Evolutionary conservation across 2,888 invertebrate species (phyloP).

Genomic region (Caenorhabditis macrosperma): DNA sequence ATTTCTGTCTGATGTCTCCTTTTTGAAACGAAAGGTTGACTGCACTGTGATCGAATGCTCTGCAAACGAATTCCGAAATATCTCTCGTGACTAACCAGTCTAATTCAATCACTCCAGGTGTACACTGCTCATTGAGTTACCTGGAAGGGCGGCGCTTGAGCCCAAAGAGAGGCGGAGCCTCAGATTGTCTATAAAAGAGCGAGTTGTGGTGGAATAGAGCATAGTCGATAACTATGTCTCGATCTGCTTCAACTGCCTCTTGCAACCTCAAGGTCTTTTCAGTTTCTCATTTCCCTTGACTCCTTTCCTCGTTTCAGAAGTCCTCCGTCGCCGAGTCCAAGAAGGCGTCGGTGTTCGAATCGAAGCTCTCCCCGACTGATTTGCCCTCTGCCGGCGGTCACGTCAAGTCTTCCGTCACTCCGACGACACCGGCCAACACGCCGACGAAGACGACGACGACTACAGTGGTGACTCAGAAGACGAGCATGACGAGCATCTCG

Average conservation of each 20-base stretch:
- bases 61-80: conserved; percentile 31
- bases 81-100: conserved; percentile 24
- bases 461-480: conserved; percentile 29
- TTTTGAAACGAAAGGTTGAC: background rate
- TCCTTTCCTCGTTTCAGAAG: conserved; percentile 17
- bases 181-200: background rate
- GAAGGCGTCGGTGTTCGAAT: conserved; percentile 17
- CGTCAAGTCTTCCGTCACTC: background rate
- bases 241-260: background rate
- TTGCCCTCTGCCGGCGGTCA: background rate
- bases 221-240: conserved; percentile 14
- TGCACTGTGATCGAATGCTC: conserved; percentile 1
- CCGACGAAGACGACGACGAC: conserved; percentile 25
- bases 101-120: conserved; percentile 41
- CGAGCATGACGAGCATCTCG: background rate
- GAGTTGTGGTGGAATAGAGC: background rate
- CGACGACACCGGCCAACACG: background rate
- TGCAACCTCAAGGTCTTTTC: conserved; percentile 11
- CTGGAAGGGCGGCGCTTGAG: background rate
- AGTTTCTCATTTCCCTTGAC: background rate
- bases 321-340: conserved; percentile 3
- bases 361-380: conserved; percentile 12
- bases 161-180: conserved; percentile 12
- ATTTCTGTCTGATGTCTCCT: background rate
- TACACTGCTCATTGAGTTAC: conserved; percentile 32